Conservation (phyloP, 2,888 invertebrate genomes). For the Pasiphila rectangulata region DNA sequence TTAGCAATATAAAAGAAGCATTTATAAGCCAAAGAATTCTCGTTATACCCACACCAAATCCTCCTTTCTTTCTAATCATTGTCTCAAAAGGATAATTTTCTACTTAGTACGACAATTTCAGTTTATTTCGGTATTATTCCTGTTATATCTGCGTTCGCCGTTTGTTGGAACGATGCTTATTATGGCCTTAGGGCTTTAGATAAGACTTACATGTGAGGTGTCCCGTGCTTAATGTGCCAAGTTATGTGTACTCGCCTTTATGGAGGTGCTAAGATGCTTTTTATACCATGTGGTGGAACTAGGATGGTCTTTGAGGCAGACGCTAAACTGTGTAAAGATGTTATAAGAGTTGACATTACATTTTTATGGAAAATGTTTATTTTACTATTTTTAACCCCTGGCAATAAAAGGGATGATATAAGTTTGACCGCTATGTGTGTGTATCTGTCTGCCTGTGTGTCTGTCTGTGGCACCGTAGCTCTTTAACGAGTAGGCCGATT, state of each 20-base stretch:
- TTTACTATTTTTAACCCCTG: no score
- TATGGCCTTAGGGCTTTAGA: conserved; percentile 34
- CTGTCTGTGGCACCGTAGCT: no score
- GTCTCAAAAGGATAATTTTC: conserved; percentile 53
- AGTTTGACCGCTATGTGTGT: no score
- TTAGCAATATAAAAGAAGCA: conserved; percentile 19
- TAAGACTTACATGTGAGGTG: conserved; percentile 29
- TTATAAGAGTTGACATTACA: no score
- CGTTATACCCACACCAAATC: conserved; percentile 15
- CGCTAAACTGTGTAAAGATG: no score
- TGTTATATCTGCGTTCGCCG: conserved; percentile 34
- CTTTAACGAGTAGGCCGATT: no score
- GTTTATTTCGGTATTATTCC: conserved; percentile 48
- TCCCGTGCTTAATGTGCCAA: conserved; percentile 14
- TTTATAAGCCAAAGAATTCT: conserved; percentile 33
- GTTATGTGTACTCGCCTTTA: conserved; percentile 15
- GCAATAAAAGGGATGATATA: no score
- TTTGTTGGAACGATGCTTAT: conserved; percentile 33
- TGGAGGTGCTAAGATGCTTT: not conserved
- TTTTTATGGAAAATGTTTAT: no score
- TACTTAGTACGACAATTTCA: conserved; percentile 46
- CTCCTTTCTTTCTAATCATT: conserved; percentile 39
- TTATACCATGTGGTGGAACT: no score
- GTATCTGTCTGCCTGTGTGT: no score
- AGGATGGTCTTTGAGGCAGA: no score